Evolutionary conservation across 2,888 invertebrate genomes (phyloP).

Genomic region (Platerodrilus igneus): DNA sequence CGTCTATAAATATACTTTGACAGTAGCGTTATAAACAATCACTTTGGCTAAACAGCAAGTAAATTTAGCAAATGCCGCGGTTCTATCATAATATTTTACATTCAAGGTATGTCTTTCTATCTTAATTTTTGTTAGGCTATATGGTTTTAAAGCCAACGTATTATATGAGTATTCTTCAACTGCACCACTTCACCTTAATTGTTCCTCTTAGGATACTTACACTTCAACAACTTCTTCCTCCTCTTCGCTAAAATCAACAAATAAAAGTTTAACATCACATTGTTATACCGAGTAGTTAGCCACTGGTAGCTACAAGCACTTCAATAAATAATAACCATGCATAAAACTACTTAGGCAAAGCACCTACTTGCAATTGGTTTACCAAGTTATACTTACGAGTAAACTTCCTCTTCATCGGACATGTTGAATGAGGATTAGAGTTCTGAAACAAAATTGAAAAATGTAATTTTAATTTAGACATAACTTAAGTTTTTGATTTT

Average conservation of each 20-base stretch:
- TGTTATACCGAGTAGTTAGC: too few relatives aligned
- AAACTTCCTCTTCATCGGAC: constrained; percentile 91
- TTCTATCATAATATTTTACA: too few relatives aligned
- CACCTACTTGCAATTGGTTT: constrained; percentile 22
- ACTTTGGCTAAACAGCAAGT: too few relatives aligned
- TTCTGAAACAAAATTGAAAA: constrained; percentile 49
- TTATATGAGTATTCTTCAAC: too few relatives aligned
- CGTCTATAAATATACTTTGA: too few relatives aligned
- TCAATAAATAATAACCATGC: constrained; percentile 24
- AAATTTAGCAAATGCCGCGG: too few relatives aligned
- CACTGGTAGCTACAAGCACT: constrained; percentile 34
- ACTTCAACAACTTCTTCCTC: constrained; percentile 72
- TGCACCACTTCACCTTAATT: too few relatives aligned
- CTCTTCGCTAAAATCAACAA: constrained; percentile 54
- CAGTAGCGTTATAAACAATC: too few relatives aligned
- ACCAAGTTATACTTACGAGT: constrained; percentile 72
- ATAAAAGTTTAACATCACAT: constrained; percentile 12
- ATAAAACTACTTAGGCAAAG: constrained; percentile 16
- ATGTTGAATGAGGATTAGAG: constrained; percentile 65
- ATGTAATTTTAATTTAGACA: constrained; percentile 3
- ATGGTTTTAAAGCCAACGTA: too few relatives aligned
- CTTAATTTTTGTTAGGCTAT: too few relatives aligned
- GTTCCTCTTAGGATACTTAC: constrained; percentile 66
- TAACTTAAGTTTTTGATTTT: too few relatives aligned
- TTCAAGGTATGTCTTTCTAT: too few relatives aligned